Evolutionary conservation across 2,888 invertebrate species (phyloP).

Genomic region (Coelinius sp.): DNA sequence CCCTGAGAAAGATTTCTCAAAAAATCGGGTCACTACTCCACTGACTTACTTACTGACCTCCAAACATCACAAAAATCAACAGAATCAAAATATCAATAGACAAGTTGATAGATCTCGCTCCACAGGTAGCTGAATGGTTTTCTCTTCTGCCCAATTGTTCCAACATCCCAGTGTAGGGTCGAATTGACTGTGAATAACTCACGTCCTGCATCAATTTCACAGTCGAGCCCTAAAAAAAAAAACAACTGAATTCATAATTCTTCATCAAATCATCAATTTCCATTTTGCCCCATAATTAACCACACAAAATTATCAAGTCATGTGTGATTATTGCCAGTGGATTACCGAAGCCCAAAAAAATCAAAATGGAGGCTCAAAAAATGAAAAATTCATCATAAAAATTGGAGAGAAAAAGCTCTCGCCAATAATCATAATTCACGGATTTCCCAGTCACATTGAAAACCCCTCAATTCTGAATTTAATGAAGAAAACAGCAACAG

Average conservation of each 20-base stretch:
- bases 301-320: conserved; percentile 24
- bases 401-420: conserved; percentile 36
- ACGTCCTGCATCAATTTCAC: conserved; percentile 51
- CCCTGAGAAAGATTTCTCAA: too few species aligned
- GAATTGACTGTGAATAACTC: conserved; percentile 38
- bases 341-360: conserved; percentile 36
- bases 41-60: too few species aligned
- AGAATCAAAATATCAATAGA: not conserved
- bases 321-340: conserved; percentile 61
- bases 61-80: not conserved
- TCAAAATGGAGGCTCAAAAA: not conserved
- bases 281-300: not conserved
- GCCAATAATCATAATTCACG: conserved; percentile 56
- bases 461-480: conserved; percentile 36
- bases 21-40: too few species aligned
- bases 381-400: too few species aligned
- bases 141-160: conserved; percentile 30
- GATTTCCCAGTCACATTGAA: conserved; percentile 45
- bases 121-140: not conserved
- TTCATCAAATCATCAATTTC: too few species aligned
- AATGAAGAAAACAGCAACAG: conserved; percentile 53
- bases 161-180: conserved; percentile 51
- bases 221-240: conserved; percentile 51
- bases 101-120: not conserved
- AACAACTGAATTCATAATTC: not conserved